Base-by-base conservation (phyloP, 2,888 invertebrate genomes). In the Colletes collaris region DNA sequence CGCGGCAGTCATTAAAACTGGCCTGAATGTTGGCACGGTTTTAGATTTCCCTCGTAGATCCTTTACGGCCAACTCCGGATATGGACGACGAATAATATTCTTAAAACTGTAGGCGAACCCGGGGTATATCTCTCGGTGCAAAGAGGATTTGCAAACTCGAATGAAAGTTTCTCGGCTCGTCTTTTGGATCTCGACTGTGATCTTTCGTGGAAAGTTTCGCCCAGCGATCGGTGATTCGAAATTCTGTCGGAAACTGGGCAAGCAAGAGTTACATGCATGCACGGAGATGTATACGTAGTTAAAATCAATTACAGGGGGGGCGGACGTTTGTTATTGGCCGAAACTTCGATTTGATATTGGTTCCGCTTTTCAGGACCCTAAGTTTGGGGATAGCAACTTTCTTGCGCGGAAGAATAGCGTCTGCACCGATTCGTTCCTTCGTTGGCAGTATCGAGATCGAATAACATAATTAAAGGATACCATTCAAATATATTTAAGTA, bases 71-170 rank as follows among this genome's bases (percentile, higher is more conserved):
- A 66, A 60, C 60, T 69, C 56, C 50, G 52, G 50, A 55, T 69
- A 75, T 65, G 69, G 80, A 64, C 46, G 60, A 46, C 76, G 81
- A 81, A 82, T 82, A 82, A 82, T 81, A 81, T 82, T 76, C 77
- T 72, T 79, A 81, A 80, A 81, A 82, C 70, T 81, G 77, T 69
- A 55, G 72, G 40, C 59, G 77, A 73, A 67, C 65, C 46, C 46
- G 40, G 44, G 27, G 75, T 75, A 74, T 79, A 77, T 69, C 76
- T 58, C 75, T 63, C 65, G 70, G 72, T 64, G 74, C 79, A 83
- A 81, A 84, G 83, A 84, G 83, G 83, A 84, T 84, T 84, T 84
- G 81, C 77, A 68, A 83, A 83, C 81, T 84, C 68, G 81, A 83
- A 81, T 66, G 81, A 81, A 84, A 84, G 78, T 83, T 84, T 71